A percentile compares a stretch with the other conserved stretches of the same genome.
Conservation (phyloP, 1,140 invertebrate genomes). For the Saxidomus purpurata region DNA sequence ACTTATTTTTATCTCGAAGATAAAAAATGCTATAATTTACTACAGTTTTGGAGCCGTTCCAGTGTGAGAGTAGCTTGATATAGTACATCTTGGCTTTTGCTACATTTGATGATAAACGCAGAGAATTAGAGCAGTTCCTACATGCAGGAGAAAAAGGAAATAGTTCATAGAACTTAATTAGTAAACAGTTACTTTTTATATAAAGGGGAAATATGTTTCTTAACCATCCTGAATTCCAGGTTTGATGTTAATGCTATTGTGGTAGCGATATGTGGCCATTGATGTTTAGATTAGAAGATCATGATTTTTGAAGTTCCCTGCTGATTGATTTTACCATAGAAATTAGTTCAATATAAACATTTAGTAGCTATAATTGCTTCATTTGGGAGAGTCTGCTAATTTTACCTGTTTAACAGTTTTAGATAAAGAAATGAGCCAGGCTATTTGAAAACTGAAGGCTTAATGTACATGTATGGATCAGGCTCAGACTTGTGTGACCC, state of each 20-base stretch:
- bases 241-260: not conserved
- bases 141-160: constrained; percentile 6
- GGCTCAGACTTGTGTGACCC: too few species aligned
- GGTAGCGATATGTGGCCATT: not conserved
- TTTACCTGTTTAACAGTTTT: too few species aligned
- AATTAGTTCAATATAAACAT: too few species aligned
- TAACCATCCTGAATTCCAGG: not conserved
- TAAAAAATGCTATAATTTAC: not conserved
- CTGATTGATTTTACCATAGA: not conserved
- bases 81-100: not conserved
- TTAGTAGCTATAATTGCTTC: too few species aligned
- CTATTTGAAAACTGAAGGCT: too few species aligned
- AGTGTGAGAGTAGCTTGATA: not conserved
- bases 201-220: not conserved
- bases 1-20: not conserved
- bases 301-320: not conserved
- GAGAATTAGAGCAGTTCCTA: not conserved
- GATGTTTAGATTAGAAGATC: not conserved
- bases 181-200: not conserved
- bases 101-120: constrained; percentile 2
- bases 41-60: not conserved
- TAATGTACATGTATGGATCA: too few species aligned
- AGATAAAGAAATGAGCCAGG: too few species aligned
- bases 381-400: too few species aligned
- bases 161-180: not conserved